Evolutionary conservation across 2,797 vertebrate species (phyloP).

Genomic region (Rhinichthys osculus): DNA sequence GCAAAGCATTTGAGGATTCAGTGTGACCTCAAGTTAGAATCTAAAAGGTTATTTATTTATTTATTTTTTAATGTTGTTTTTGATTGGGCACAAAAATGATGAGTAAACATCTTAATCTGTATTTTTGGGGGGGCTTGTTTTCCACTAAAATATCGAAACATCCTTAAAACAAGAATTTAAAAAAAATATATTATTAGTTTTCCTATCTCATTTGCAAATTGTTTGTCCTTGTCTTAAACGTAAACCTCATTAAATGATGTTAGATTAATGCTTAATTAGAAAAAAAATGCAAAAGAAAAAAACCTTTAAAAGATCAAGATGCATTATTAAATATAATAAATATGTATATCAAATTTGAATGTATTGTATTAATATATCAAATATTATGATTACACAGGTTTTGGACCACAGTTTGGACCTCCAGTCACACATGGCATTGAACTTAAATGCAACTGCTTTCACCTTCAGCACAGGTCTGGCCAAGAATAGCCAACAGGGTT

Average conservation of each 20-base stretch:
- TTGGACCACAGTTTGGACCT: background rate
- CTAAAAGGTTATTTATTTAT: background rate
- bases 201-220: background rate
- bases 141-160: background rate
- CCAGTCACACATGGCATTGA: slow-evolving; percentile 51
- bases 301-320: background rate
- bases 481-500: slow-evolving; percentile 64
- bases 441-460: slow-evolving; percentile 66
- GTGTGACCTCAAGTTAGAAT: background rate
- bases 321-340: background rate
- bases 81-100: background rate
- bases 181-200: background rate
- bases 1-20: slow-evolving; percentile 21
- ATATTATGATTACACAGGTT: background rate
- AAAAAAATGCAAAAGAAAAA: background rate
- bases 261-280: background rate
- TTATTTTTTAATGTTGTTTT: background rate
- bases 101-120: background rate
- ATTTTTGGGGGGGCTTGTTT: background rate
- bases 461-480: slow-evolving; percentile 62
- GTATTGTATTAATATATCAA: background rate
- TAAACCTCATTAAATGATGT: background rate
- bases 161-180: no score
- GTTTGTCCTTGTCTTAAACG: background rate
- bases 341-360: background rate